A percentile compares a stretch with the other conserved stretches of the same genome.
Conservation (phyloP, 2,888 invertebrate species). For the Apodemia duryi region DNA sequence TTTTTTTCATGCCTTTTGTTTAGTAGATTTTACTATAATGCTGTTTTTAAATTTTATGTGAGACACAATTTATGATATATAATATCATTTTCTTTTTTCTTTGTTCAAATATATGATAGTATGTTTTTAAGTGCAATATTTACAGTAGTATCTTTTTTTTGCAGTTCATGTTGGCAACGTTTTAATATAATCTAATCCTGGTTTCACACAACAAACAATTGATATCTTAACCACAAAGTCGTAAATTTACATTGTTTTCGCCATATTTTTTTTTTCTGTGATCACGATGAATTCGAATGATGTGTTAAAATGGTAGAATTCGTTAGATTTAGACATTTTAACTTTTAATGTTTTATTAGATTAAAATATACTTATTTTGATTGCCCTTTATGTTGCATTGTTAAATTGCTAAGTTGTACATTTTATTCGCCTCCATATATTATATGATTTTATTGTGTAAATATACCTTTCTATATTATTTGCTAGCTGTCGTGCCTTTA, state of each 20-base stretch:
- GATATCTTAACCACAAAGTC: conserved; percentile 28
- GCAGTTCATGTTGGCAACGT: not conserved
- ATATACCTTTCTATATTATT: conserved; percentile 64
- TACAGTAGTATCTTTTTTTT: conserved; percentile 24
- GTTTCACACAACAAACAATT: not conserved
- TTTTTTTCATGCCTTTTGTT: no score
- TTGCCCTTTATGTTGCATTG: conserved; percentile 45
- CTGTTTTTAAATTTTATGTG: not conserved
- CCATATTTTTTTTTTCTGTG: conserved; percentile 47
- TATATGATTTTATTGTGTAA: conserved; percentile 63
- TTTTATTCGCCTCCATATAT: conserved; percentile 57
- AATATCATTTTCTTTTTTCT: conserved; percentile 60
- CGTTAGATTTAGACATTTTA: conserved; percentile 38
- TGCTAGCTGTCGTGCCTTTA: conserved; percentile 63
- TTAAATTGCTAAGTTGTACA: conserved; percentile 67
- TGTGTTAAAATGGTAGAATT: conserved; percentile 47
- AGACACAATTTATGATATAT: conserved; percentile 59
- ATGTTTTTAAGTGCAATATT: conserved; percentile 55
- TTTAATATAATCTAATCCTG: not conserved
- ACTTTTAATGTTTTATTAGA: conserved; percentile 24
- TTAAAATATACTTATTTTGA: conserved; percentile 30
- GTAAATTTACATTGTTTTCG: conserved; percentile 17
- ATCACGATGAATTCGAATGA: conserved; percentile 55
- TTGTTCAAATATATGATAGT: conserved; percentile 48
- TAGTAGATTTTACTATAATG: not conserved